phyloP scores from a whole-genome alignment of 2,113 vertebrate species.

The Oxyura jamaicensis region DNA sequence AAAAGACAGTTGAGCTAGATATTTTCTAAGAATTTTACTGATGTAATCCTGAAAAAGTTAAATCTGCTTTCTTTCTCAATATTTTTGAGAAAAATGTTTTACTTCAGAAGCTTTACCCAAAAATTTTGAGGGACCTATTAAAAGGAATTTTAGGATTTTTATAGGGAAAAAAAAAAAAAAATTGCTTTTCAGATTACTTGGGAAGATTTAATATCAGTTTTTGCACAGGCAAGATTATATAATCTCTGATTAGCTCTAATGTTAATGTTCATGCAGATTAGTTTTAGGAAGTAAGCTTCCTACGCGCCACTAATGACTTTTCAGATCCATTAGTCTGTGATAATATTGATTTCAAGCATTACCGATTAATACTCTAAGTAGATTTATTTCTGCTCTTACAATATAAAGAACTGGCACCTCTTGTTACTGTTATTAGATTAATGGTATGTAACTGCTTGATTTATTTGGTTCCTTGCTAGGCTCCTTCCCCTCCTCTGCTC shows the following conservation, averaged over 20 bases:
- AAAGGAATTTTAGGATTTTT: not conserved
- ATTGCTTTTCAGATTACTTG: not conserved
- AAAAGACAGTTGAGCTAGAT: not conserved
- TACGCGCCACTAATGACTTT: not conserved
- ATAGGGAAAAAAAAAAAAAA: not conserved
- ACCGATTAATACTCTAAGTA: conserved; percentile 4
- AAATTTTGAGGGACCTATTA: not conserved
- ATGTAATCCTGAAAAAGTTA: not conserved
- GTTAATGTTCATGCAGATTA: not conserved
- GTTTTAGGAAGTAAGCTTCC: conserved; percentile 9
- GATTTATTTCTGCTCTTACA: conserved; percentile 20
- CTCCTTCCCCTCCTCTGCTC: not conserved
- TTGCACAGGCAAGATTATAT: not conserved
- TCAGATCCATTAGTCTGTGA: conserved; percentile 37
- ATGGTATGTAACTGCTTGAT: not conserved
- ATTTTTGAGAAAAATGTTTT: not conserved
- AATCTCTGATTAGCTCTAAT: not conserved
- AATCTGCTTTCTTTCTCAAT: not conserved
- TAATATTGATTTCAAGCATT: conserved; percentile 23
- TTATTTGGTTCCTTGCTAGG: not conserved
- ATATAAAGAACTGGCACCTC: not conserved
- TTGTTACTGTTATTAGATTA: not conserved
- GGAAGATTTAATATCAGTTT: not conserved
- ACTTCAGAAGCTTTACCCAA: not conserved
- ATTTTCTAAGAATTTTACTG: not conserved